These are phyloP conservation scores for Falco punctatus DNA, from an alignment of 2,113 vertebrate genomes.

Conservation along the genomic window DNA sequence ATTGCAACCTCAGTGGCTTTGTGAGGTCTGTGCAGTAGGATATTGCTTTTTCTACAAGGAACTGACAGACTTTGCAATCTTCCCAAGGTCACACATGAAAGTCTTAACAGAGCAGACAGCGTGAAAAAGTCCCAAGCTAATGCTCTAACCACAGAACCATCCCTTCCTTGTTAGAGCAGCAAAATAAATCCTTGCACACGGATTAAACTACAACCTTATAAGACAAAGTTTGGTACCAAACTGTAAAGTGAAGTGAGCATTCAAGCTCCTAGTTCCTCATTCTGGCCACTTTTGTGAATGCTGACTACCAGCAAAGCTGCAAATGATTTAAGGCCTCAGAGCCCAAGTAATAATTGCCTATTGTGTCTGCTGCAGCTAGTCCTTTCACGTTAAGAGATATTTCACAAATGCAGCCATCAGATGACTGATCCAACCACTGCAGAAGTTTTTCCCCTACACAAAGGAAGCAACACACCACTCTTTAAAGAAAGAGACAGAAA, in stretches of 20 bases:
- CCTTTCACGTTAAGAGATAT: constrained; percentile 39
- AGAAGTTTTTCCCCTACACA: constrained; percentile 42
- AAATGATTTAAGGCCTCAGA: constrained; percentile 45
- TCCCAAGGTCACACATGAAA: constrained; percentile 47
- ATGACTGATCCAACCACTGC: constrained; percentile 42
- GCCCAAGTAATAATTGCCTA: constrained; percentile 58
- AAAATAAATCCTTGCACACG: background rate
- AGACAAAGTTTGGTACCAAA: constrained; percentile 8
- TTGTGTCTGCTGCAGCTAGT: constrained; percentile 52
- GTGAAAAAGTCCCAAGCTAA: constrained; percentile 28
- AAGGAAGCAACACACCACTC: constrained; percentile 42
- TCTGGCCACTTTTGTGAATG: background rate
- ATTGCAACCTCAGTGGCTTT: background rate
- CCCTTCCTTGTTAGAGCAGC: constrained; percentile 20
- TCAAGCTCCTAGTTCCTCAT: background rate
- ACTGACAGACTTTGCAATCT: constrained; percentile 21
- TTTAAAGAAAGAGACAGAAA: constrained; percentile 31
- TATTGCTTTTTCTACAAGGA: background rate
- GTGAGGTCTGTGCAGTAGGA: background rate
- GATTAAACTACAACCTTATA: background rate
- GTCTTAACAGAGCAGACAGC: background rate
- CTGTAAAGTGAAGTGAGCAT: background rate
- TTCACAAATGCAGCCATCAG: constrained; percentile 53
- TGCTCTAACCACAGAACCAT: background rate
- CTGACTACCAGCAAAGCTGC: constrained; percentile 54